Evolutionary conservation across 1,140 invertebrate species (phyloP).

Genomic region (Drosophila virilis): DNA sequence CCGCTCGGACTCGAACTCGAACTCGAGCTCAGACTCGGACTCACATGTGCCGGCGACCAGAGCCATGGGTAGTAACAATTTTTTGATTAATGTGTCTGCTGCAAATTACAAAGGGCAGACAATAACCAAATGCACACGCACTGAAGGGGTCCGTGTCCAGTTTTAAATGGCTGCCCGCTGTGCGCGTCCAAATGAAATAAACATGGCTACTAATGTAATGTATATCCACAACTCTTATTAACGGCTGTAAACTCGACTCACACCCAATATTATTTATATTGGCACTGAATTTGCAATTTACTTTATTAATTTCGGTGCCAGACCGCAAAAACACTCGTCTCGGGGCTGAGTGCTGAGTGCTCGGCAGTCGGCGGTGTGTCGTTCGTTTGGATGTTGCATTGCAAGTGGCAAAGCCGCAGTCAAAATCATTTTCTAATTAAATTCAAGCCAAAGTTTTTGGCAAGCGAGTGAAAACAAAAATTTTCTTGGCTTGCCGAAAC

Average conservation of each 20-base stretch:
- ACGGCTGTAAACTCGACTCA: conserved; percentile 8
- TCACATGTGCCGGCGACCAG: conserved; percentile 37
- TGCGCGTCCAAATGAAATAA: conserved; percentile 70
- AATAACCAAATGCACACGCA: conserved; percentile 64
- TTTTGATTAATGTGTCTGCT: conserved; percentile 84
- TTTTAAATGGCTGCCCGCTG: conserved; percentile 41
- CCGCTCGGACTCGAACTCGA: background rate
- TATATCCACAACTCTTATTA: conserved; percentile 23
- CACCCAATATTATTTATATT: conserved; percentile 31
- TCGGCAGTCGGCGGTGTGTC: background rate
- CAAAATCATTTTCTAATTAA: conserved; percentile 82
- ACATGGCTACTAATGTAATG: conserved; percentile 76
- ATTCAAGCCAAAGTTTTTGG: conserved; percentile 69
- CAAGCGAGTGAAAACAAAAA: conserved; percentile 74
- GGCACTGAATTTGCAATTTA: conserved; percentile 59
- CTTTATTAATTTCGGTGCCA: conserved; percentile 57
- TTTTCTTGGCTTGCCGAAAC: conserved; percentile 73
- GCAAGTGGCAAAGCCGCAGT: conserved; percentile 74
- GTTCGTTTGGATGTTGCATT: conserved; percentile 33
- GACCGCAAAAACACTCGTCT: conserved; percentile 47
- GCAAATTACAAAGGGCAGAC: conserved; percentile 79
- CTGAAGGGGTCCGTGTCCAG: background rate
- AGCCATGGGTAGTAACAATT: conserved; percentile 70
- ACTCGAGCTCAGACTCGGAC: background rate
- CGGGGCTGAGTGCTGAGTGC: conserved; percentile 3